Base-by-base conservation (phyloP, 2,797 vertebrate genomes). In the Agapornis canus region DNA sequence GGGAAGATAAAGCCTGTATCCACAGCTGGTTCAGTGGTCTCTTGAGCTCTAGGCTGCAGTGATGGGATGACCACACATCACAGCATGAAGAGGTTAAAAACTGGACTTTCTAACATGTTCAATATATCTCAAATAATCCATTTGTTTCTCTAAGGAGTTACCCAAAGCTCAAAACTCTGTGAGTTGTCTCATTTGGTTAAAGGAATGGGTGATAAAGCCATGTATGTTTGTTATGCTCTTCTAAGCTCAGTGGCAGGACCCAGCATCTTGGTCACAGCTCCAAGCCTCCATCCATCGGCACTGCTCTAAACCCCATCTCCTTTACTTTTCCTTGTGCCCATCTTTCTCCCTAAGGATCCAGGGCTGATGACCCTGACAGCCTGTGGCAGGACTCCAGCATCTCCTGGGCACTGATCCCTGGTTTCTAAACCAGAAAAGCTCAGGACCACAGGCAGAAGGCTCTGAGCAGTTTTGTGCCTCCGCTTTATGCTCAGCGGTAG, bases 361-460 rank as follows among this genome's bases (percentile, higher is more conserved):
- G 32, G 52, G 22, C 79, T 78, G 48, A n/a, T n/a, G 3, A 0
- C 23, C 45, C 29, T 68, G 76, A 1, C 12, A 5, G 26, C 0
- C 70, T 35, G 35, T 69, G 87, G 18, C 45, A 37, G 6, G 45
- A 54, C 8, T 39, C 51, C 85, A 43, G 72, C 61, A 16, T 47
- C 23, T 27, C 5, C 17, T 23, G 79, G 45, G 48, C 57, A 3
- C 32, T 1, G 17, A 73, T 32, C 70, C 40, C 56, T 49, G 56
- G 13, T 40, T 80, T 80, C 56, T n/a, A 5, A 73, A 52, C 17
- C 0, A 35, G 72, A 35, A 22, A 12, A 32, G 48, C 32, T 77
- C n/a, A 26, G 68, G 60, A 31, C 27, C 66, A 31, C 31, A 45
- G 10, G 0, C 0, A 13, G 78, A 7, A 61, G 39, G 12, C 51